Base-by-base conservation (phyloP, 2,113 vertebrate genomes). In the Festucalex cinctus region DNA sequence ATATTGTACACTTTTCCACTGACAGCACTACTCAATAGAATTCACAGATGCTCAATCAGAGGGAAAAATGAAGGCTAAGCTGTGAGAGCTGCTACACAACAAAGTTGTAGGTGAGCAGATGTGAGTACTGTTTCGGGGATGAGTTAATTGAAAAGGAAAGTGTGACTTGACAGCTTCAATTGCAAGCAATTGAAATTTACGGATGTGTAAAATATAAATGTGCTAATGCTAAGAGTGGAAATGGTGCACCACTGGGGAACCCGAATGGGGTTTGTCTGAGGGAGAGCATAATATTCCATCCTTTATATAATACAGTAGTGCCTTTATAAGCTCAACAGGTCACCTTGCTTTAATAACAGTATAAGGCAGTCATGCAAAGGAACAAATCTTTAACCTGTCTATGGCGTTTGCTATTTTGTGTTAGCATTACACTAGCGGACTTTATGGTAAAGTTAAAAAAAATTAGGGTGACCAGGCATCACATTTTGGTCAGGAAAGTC, bases 141-240 rank as follows among this genome's bases (percentile, higher is more conserved):
- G 32, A 66, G 66, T 41, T 48, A 61, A 54, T 14, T 51, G 44
- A 22, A 44, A 41, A 58, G 6, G 12, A 36, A 10, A 12, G 44
- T 16, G 61, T 19, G n/a, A 64, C 24, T 60, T 16, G 62, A 37
- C 39, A 66, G 39, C 65, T 53, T 37, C 12, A 62, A 73, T 2
- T 54, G 20, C 28, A 41, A 68, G 24, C 4, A 20, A 24, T 14
- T 26, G 24, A n/a, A n/a, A n/a, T n/a, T n/a, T 4, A 6, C 24
- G 56, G 16, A 36, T 44, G 32, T 60, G 57, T 35, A 69, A 74
- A 68, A 77, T 69, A 63, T 48, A 69, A 72, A 68, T 51, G n/a
- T 32, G 3, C 44, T 1, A 2, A n/a, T 6, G 32, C 66, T 66
- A 20, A 4, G 28, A 32, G 28, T 12, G 53, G 60, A 66, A 72